phyloP scores from a whole-genome alignment of 1,140 invertebrate genomes.

The Drosophila sp. region DNA sequence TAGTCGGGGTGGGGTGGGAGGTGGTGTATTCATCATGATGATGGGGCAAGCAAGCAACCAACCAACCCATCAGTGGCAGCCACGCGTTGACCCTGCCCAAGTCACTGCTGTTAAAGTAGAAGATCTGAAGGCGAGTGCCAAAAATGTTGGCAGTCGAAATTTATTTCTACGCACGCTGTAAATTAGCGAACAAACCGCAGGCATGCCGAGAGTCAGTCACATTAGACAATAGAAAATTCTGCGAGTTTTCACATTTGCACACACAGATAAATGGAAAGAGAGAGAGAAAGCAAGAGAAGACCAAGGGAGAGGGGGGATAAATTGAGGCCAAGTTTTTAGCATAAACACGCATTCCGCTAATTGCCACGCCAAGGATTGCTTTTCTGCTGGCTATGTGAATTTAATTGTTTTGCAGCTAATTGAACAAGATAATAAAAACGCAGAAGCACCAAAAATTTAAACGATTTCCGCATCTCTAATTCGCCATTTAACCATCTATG shows the following conservation, averaged over 20 bases:
- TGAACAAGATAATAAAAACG: conserved; percentile 40
- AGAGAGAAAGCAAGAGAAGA: conserved; percentile 10
- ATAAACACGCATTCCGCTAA: conserved; percentile 59
- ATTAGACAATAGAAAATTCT: conserved; percentile 40
- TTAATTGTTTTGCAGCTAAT: conserved; percentile 61
- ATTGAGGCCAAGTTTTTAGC: conserved; percentile 70
- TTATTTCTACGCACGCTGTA: conserved; percentile 78
- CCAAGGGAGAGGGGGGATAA: conserved; percentile 23
- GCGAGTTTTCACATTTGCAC: conserved; percentile 14
- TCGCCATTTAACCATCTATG: conserved; percentile 8
- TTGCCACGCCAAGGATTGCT: conserved; percentile 44
- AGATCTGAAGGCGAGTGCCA: conserved; percentile 27
- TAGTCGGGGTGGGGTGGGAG: neutral
- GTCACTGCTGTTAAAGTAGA: conserved; percentile 24
- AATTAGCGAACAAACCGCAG: conserved; percentile 61
- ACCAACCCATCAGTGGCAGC: conserved; percentile 24
- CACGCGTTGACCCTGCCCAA: conserved; percentile 75
- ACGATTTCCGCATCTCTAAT: conserved; percentile 53
- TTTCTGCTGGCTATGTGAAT: conserved; percentile 20
- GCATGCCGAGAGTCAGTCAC: conserved; percentile 12
- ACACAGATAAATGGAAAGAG: neutral
- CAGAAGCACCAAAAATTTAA: conserved; percentile 26
- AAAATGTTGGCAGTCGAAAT: conserved; percentile 60
- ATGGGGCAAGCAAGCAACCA: conserved; percentile 23
- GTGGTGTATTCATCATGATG: neutral